Percentiles rank a stretch among this genome's conserved stretches.
These are phyloP conservation scores for Nasalis larvatus DNA, from an alignment of 2,113 vertebrate genomes.

Conservation along the genomic window DNA sequence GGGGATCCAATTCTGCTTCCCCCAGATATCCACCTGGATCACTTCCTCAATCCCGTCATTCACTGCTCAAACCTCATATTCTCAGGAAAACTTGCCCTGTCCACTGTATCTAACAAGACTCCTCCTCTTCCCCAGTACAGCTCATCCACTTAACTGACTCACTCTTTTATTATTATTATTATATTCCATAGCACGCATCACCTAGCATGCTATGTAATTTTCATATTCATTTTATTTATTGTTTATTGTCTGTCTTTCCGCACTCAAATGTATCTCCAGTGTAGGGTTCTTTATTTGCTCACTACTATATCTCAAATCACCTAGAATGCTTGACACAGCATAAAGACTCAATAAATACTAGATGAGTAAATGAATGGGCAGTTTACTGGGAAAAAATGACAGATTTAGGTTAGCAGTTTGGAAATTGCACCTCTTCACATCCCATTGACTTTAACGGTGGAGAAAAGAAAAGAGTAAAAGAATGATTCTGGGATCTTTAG, in stretches of 20 bases:
- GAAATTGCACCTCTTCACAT: background rate
- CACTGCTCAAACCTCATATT: background rate
- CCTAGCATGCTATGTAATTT: background rate
- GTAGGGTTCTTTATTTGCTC: background rate
- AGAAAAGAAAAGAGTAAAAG: background rate
- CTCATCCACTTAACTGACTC: background rate
- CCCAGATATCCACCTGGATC: background rate
- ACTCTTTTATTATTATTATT: background rate
- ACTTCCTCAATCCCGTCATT: background rate
- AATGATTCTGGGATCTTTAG: background rate
- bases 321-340: background rate
- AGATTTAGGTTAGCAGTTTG: background rate
- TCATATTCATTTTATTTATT: background rate
- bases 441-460: background rate
- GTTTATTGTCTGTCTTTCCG: background rate
- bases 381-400: background rate
- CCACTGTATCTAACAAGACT: rapidly evolving
- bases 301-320: background rate
- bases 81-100: background rate
- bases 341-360: background rate
- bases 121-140: background rate
- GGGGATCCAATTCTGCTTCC: background rate
- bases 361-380: background rate
- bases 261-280: background rate
- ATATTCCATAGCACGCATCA: background rate